Evolutionary conservation across 1,140 invertebrate genomes (phyloP).

Genomic region (Heliconius nattereri): DNA sequence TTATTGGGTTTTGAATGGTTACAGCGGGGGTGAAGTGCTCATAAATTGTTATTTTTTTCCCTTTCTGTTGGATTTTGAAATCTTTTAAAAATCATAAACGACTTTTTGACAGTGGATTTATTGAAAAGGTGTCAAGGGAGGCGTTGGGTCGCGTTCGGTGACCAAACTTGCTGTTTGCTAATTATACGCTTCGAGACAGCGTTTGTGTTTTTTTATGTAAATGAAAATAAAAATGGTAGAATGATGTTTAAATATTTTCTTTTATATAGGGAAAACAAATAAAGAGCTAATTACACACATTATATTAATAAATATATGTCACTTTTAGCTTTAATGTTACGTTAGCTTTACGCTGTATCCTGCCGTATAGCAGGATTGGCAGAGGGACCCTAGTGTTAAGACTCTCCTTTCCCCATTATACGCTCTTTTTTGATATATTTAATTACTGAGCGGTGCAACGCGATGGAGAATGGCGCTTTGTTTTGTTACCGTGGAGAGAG

Average conservation of each 20-base stretch:
- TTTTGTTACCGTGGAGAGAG: too few species aligned
- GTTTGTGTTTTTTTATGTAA: constrained; percentile 14
- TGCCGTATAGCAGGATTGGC: too few species aligned
- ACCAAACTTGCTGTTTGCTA: constrained; percentile 59
- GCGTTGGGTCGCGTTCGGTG: constrained; percentile 56
- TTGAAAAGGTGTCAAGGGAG: constrained; percentile 67
- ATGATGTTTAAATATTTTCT: not conserved
- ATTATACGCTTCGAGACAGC: constrained; percentile 59
- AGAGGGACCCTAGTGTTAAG: too few species aligned
- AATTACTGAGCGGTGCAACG: too few species aligned
- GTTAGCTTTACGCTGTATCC: too few species aligned
- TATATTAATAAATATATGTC: not conserved
- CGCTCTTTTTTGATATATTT: too few species aligned
- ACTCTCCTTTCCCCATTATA: too few species aligned
- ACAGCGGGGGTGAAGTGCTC: constrained; percentile 79
- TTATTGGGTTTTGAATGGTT: constrained; percentile 79
- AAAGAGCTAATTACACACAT: not conserved
- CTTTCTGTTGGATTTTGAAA: constrained; percentile 58
- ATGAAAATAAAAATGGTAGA: not conserved
- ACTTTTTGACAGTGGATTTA: constrained; percentile 62
- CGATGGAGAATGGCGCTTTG: too few species aligned
- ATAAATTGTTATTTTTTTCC: constrained; percentile 78
- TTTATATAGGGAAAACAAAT: not conserved
- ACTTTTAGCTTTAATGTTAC: not conserved
- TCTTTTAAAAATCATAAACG: constrained; percentile 76